phyloP scores from a whole-genome alignment of 2,113 vertebrate genomes.

The Xiphophorus hellerii region DNA sequence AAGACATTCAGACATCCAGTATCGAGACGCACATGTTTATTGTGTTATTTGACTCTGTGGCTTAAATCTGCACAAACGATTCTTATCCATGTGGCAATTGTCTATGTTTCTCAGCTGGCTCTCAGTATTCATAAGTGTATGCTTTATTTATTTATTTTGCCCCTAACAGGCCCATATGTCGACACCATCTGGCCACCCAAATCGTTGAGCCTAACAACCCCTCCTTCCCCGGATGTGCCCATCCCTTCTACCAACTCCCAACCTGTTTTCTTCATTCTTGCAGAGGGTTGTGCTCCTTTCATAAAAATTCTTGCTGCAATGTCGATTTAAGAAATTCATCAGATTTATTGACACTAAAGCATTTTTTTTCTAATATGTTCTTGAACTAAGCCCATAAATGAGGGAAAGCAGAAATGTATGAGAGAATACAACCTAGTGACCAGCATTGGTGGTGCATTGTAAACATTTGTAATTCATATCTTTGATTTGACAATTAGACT shows the following conservation, averaged over 20 bases:
- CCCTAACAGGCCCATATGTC: conserved; percentile 80
- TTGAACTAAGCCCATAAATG: background rate
- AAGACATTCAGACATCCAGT: background rate
- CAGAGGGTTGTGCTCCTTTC: background rate
- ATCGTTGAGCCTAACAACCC: conserved; percentile 42
- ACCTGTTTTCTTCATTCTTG: conserved; percentile 34
- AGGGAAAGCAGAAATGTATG: background rate
- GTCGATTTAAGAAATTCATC: background rate
- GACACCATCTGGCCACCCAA: conserved; percentile 77
- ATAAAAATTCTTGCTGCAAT: conserved; percentile 29
- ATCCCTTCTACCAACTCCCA: conserved; percentile 47
- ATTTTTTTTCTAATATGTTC: background rate
- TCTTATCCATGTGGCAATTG: conserved; percentile 14
- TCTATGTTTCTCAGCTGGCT: conserved; percentile 35
- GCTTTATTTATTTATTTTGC: conserved; percentile 73
- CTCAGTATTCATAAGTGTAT: conserved; percentile 60
- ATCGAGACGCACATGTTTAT: background rate
- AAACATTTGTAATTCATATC: background rate
- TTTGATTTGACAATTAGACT: background rate
- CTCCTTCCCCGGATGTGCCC: conserved; percentile 35
- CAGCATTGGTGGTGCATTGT: background rate
- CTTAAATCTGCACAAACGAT: conserved; percentile 35
- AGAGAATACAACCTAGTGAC: background rate
- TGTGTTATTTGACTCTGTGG: background rate
- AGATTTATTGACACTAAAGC: background rate